These are phyloP conservation scores for Anoplopoma fimbria DNA, from an alignment of 2,113 vertebrate genomes.

Conservation along the genomic window DNA sequence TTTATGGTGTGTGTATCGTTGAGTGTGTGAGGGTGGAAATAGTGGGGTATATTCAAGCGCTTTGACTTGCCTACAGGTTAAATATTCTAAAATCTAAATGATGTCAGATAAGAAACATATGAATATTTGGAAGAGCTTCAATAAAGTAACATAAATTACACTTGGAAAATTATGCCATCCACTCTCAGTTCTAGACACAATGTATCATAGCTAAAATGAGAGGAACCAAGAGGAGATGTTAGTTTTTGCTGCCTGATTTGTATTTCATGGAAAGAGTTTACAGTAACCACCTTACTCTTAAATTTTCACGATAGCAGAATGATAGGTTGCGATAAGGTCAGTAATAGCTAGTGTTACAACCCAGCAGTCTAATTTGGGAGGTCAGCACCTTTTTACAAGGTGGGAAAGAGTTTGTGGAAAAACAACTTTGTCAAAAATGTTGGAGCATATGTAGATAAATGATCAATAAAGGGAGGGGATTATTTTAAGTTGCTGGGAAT, in stretches of 20 bases:
- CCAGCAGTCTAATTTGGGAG: conserved; percentile 42
- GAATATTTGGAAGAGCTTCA: neutral
- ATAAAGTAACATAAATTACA: neutral
- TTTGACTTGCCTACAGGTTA: neutral
- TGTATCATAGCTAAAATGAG: conserved; percentile 9
- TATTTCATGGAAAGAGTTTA: conserved; percentile 41
- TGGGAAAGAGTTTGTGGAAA: conserved; percentile 15
- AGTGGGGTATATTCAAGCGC: conserved; percentile 23
- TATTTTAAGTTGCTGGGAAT: neutral
- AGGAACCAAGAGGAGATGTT: neutral
- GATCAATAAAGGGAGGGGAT: conserved; percentile 1
- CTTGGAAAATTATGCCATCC: neutral
- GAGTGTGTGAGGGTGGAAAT: conserved; percentile 33
- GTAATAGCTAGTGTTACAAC: conserved; percentile 51
- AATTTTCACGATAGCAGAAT: conserved; percentile 25
- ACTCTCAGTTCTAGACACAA: conserved; percentile 2
- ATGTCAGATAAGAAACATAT: neutral
- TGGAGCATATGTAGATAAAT: neutral
- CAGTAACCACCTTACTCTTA: conserved; percentile 19
- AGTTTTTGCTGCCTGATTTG: conserved; percentile 25
- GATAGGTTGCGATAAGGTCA: conserved; percentile 38
- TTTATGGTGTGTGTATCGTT: conserved; percentile 38
- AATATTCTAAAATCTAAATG: neutral
- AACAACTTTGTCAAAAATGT: conserved; percentile 2
- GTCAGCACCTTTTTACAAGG: conserved; percentile 34